Base-by-base conservation (phyloP, 2,888 invertebrate genomes). In the Crepidodera aurea region DNA sequence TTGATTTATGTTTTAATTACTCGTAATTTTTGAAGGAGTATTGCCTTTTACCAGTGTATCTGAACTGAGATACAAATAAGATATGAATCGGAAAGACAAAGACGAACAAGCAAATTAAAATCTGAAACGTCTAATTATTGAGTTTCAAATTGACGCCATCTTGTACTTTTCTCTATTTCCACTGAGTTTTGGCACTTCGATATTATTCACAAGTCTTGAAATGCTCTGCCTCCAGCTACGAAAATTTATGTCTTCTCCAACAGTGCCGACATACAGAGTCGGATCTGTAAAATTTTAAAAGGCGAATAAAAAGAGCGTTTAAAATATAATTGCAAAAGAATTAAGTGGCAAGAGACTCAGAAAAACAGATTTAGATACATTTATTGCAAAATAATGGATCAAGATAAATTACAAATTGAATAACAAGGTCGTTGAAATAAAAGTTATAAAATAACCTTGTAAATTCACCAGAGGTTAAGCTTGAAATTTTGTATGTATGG, bases 81-180 rank as follows among this genome's bases (percentile, higher is more conserved):
- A 69, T 71, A 67, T 69, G 65, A 69, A 67, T 68, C 62, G 68
- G 74, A 61, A 42, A 70, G 73, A 77, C 73, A 74, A 74, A 74
- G 77, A 76, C 70, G 67, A 72, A 69, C 62, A 71, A 68, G 70
- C 69, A 73, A 76, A 77, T 77, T 75, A 76, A 77, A 77, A 77
- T 75, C 73, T 70, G 76, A 76, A 76, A 76, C 74, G 75, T 75
- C 77, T 77, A 77, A 77, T 77, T 76, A 77, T 71, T 64, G 69
- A 74, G 75, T 75, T 75, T 68, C 69, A 72, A 71, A 74, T 74
- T 70, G 75, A 71, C 76, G 77, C 76, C 76, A 75, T 75, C 74
- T 75, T 76, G 75, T 69, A 73, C 70, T 75, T 76, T 76, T 75
- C 74, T 73, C 73, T 73, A 68, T 55, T 65, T 67, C 65, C 61